A percentile compares a stretch with the other conserved stretches of the same genome.
Evolutionary conservation across 2,888 invertebrate genomes (phyloP).

Genomic region (Acrocera orbiculus): DNA sequence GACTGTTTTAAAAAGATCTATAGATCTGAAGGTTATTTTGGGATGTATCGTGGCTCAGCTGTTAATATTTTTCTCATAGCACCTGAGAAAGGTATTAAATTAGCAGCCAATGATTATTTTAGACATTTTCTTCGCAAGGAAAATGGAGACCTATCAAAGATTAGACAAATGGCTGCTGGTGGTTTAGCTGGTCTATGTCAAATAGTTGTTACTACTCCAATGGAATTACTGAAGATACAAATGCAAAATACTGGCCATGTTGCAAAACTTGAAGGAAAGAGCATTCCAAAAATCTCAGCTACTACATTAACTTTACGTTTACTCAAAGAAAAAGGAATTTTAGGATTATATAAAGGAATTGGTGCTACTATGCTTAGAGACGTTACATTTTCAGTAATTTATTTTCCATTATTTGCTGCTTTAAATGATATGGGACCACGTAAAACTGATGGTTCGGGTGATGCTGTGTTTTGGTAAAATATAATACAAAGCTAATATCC

Average conservation of each 20-base stretch:
- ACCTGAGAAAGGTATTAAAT: slow-evolving; percentile 93
- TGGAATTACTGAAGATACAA: slow-evolving; percentile 94
- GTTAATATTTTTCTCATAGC: slow-evolving; percentile 91
- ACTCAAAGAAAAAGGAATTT: slow-evolving; percentile 65
- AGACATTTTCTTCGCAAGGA: slow-evolving; percentile 55
- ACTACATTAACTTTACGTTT: slow-evolving; percentile 59
- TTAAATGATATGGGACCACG: slow-evolving; percentile 74
- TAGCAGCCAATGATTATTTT: slow-evolving; percentile 91
- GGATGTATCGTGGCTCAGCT: slow-evolving; percentile 89
- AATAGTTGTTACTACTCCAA: slow-evolving; percentile 87
- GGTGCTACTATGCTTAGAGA: slow-evolving; percentile 86
- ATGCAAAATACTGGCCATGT: slow-evolving; percentile 85
- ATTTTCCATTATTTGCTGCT: slow-evolving; percentile 94
- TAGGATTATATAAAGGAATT: slow-evolving; percentile 87
- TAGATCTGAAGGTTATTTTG: slow-evolving; percentile 82
- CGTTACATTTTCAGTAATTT: slow-evolving; percentile 88
- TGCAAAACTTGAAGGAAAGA: slow-evolving; percentile 48
- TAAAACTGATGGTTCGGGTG: slow-evolving; percentile 43
- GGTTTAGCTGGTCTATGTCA: slow-evolving; percentile 85
- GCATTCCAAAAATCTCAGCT: slow-evolving; percentile 53
- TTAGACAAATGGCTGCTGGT: slow-evolving; percentile 79
- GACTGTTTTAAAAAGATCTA: slow-evolving; percentile 94
- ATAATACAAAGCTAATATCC: too few relatives aligned
- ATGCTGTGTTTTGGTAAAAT: slow-evolving; percentile 58
- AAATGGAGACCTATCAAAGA: slow-evolving; percentile 49